Percentiles rank a stretch among this genome's conserved stretches.
These are phyloP conservation scores for Larimichthys polyactis DNA, from an alignment of 2,113 vertebrate species.

Conservation along the genomic window DNA sequence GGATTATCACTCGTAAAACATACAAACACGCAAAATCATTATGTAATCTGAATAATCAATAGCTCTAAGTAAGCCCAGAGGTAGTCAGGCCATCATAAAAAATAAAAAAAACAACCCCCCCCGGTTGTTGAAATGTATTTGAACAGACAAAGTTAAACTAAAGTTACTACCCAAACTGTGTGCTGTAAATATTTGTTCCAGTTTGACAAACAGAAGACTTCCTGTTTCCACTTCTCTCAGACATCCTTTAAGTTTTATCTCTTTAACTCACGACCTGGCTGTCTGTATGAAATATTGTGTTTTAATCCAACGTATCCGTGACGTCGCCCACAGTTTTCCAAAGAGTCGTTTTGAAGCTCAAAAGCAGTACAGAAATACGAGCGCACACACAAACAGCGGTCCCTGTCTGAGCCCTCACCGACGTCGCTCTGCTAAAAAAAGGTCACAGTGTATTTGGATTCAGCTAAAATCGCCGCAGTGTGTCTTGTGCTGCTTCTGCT, in stretches of 20 bases:
- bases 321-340: no score
- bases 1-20: no score
- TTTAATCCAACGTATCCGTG: no score
- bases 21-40: background rate
- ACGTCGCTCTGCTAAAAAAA: slow-evolving; percentile 34
- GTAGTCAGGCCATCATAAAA: background rate
- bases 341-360: no score
- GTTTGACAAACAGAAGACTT: background rate
- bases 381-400: slow-evolving; percentile 3
- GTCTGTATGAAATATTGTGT: no score
- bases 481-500: background rate
- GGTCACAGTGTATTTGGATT: slow-evolving; percentile 40
- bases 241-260: background rate
- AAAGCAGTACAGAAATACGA: background rate
- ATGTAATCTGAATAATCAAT: background rate
- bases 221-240: background rate
- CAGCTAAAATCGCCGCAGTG: slow-evolving; percentile 4
- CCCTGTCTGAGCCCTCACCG: slow-evolving; percentile 2
- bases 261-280: background rate
- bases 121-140: background rate
- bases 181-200: background rate
- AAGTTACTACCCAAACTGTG: background rate
- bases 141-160: background rate
- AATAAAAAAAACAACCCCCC: background rate
- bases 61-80: background rate